These are phyloP conservation scores for Phorcus lineatus DNA, from an alignment of 2,888 invertebrate species.

Conservation along the genomic window DNA sequence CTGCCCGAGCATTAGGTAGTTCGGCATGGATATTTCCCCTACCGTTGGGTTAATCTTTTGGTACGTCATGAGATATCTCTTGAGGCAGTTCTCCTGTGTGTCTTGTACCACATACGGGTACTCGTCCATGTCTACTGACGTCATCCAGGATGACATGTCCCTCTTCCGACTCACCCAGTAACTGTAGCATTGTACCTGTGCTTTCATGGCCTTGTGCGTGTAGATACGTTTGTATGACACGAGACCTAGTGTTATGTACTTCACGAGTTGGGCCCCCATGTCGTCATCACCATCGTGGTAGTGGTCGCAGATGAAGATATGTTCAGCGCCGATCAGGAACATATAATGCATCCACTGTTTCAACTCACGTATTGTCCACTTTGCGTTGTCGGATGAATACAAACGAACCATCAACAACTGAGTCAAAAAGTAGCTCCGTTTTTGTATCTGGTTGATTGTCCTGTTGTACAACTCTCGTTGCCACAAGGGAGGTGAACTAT, in stretches of 20 bases:
- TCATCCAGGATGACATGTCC: conserved; percentile 42
- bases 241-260: conserved; percentile 33
- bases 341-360: conserved; percentile 47
- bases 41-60: conserved; percentile 25
- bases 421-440: not conserved
- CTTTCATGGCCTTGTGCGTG: conserved; percentile 38
- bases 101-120: conserved; percentile 49
- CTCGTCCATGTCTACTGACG: conserved; percentile 55
- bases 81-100: conserved; percentile 40
- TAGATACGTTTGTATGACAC: conserved; percentile 30
- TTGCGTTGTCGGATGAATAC: conserved; percentile 40
- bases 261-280: conserved; percentile 8
- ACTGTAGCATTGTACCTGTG: conserved; percentile 53
- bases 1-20: conserved; percentile 52
- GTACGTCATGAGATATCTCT: conserved; percentile 36
- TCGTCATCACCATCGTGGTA: conserved; percentile 27
- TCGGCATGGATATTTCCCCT: conserved; percentile 41
- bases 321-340: conserved; percentile 42
- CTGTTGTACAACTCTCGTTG: not conserved
- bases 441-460: not conserved
- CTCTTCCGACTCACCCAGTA: conserved; percentile 37
- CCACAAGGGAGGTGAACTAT: not conserved
- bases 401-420: conserved; percentile 31
- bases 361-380: conserved; percentile 38
- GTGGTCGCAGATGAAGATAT: conserved; percentile 44